Base-by-base conservation (phyloP, 2,113 vertebrate species). In the Sigmodon hispidus region DNA sequence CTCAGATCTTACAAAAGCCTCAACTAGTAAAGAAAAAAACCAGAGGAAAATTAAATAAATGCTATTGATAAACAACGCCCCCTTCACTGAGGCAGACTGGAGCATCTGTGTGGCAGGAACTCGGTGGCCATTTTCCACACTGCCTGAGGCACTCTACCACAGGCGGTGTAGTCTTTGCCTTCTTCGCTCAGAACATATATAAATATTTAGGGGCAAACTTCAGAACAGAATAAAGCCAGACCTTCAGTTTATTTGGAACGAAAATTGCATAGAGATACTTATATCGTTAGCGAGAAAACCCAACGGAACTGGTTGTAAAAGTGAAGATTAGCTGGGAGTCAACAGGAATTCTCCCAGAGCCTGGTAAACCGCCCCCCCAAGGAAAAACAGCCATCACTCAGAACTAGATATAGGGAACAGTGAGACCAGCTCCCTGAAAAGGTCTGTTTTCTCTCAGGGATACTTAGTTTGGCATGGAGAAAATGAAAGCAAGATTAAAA, bases 381-480 rank as follows among this genome's bases (percentile, higher is more conserved):
- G 48, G 79, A 91, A 94, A 93, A 93, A 93, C 85, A 80, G 81
- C 43, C 76, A 94, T 89, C 48, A n/a, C 45, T 94, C 70, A 69
- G 90, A 87, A 95, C 10, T 93, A 52, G 55, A 24, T 80, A 59
- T 65, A 36, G 7, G 31, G 45, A 87, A 15, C 45, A 24, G 70
- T 34, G 73, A 89, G 40, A 52, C 87, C 43, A 52, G 70, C 77
- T 94, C 88, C 45, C 61, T 88, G 45, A 87, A 87, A 94, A 93
- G 84, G 57, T 93, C 97, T 97, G 97, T 69, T 96, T 97, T 97
- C 80, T 96, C 76, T 97, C 97, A 96, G 90, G 84, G 93, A 76
- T 93, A 94, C 80, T 91, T 48, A 57, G 48, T 94, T 57, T 96
- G 95, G 93, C 92, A 80, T 36, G 93, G 85, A 59, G 76, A 91